phyloP scores from a whole-genome alignment of 2,797 vertebrate species.

The Chelidonichthys spinosus region DNA sequence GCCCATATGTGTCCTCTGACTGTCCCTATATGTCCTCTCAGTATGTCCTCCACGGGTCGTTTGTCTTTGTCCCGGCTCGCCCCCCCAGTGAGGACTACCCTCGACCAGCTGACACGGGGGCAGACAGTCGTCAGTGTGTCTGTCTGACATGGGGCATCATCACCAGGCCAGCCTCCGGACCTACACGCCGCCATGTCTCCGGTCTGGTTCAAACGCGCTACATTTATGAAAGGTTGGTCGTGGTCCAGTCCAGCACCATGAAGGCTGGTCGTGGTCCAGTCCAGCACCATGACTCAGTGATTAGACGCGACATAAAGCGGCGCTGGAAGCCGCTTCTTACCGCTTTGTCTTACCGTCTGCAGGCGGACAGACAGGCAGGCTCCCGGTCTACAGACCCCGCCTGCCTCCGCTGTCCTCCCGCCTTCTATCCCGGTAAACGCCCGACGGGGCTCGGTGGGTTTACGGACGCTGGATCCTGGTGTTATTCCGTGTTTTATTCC shows the following conservation, averaged over 20 bases:
- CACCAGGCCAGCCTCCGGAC: conserved; percentile 50
- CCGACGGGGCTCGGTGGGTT: neutral
- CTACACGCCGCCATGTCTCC: neutral
- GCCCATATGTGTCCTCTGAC: neutral
- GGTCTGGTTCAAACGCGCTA: neutral
- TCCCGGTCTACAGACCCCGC: conserved; percentile 21
- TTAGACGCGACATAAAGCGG: conserved; percentile 14
- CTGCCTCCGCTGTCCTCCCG: neutral
- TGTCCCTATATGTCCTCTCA: neutral
- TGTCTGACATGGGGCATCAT: conserved; percentile 22
- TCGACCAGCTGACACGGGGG: conserved; percentile 18
- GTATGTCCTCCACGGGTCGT: neutral
- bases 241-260: conserved; percentile 1
- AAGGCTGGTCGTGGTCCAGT: neutral
- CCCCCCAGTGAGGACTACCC: neutral
- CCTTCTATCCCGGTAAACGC: no score
- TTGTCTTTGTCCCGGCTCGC: neutral
- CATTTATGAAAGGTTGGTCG: neutral
- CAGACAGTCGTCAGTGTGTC: conserved; percentile 4
- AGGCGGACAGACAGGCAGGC: conserved; percentile 41
- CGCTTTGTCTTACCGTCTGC: conserved; percentile 48
- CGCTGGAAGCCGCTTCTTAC: neutral
- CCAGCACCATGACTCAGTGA: conserved; percentile 25
- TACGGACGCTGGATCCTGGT: neutral
- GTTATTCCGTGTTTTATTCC: conserved; percentile 5